These are phyloP conservation scores for Silurus asotus DNA, from an alignment of 2,113 vertebrate genomes.

Conservation along the genomic window DNA sequence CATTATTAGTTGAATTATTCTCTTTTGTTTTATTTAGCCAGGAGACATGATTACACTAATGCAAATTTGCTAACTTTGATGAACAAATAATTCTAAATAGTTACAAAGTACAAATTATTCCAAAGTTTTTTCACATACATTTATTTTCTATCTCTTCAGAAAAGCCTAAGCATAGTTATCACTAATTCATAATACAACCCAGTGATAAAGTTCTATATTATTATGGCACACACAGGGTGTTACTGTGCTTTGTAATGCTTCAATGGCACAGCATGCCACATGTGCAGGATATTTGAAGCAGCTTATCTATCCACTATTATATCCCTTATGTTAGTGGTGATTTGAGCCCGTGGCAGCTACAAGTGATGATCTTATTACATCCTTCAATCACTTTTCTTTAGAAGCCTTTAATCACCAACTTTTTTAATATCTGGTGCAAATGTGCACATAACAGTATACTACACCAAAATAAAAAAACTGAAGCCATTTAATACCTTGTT, in stretches of 20 bases:
- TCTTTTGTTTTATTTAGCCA: background rate
- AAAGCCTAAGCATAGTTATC: background rate
- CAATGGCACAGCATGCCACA: background rate
- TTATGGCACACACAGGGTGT: background rate
- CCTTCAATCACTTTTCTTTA: background rate
- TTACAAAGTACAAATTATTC: background rate
- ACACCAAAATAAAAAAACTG: background rate
- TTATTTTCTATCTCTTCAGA: background rate
- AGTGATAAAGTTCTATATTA: background rate
- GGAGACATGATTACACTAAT: background rate
- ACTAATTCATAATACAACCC: background rate
- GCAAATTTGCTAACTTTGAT: background rate
- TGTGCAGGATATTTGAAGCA: slow-evolving; percentile 9
- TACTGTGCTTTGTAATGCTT: background rate
- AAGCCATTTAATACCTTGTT: background rate
- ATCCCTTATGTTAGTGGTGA: slow-evolving; percentile 7
- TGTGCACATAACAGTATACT: background rate
- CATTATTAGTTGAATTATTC: background rate
- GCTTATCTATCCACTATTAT: slow-evolving; percentile 11
- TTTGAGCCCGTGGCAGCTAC: slow-evolving; percentile 1
- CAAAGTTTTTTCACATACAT: background rate
- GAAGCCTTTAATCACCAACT: background rate
- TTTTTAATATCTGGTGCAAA: background rate
- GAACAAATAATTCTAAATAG: background rate
- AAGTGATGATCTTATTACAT: background rate